Conservation (phyloP, 2,113 vertebrate species). For the Tetrao urogallus region DNA sequence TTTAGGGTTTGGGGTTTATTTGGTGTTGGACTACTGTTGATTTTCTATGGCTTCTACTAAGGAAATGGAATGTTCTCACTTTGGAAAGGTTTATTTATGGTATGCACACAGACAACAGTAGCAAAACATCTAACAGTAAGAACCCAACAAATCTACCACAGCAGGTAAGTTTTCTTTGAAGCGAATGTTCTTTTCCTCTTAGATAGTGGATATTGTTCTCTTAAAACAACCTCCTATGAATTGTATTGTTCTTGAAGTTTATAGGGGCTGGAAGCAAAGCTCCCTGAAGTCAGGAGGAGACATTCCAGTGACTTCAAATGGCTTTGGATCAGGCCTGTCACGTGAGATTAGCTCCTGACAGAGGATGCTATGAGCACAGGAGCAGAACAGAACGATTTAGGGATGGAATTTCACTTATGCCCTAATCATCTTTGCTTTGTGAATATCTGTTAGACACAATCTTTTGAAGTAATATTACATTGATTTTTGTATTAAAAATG, state of each 20-base stretch:
- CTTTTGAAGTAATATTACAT: neutral
- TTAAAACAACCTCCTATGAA: constrained; percentile 22
- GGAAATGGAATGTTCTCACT: neutral
- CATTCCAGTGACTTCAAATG: constrained; percentile 54
- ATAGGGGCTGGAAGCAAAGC: constrained; percentile 30
- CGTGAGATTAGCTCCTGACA: constrained; percentile 56
- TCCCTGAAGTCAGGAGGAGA: constrained; percentile 52
- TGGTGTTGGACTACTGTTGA: neutral
- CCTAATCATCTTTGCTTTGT: neutral
- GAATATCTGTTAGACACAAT: neutral
- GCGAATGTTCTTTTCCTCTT: neutral
- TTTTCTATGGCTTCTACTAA: neutral
- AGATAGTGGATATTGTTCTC: neutral
- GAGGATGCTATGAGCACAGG: constrained; percentile 47
- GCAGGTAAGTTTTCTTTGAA: constrained; percentile 41
- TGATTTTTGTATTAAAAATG: neutral
- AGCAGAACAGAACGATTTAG: neutral
- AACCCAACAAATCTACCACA: neutral
- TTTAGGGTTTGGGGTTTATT: too few relatives aligned
- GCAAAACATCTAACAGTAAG: neutral
- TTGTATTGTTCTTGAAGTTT: constrained; percentile 37
- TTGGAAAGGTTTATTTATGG: neutral
- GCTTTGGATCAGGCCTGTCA: constrained; percentile 62
- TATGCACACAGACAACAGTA: neutral
- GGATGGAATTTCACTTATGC: constrained; percentile 41